Base-by-base conservation (phyloP, 2,113 vertebrate genomes). In the Ctenodactylus gundi region DNA sequence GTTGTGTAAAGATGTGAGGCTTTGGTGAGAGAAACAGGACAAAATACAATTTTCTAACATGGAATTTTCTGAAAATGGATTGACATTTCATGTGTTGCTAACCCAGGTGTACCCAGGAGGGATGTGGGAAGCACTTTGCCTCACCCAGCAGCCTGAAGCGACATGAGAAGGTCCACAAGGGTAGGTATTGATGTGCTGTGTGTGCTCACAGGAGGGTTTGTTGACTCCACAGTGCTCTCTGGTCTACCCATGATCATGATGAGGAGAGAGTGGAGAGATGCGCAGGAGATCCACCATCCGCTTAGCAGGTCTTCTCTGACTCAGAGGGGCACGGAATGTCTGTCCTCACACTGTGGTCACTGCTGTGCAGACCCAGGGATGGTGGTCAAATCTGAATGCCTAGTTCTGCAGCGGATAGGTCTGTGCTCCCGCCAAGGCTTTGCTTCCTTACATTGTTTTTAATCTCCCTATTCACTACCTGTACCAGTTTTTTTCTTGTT, bases 141-240 rank as follows among this genome's bases (percentile, higher is more conserved):
- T 97, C 97, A 11, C 97, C 97, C 29, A 98, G 97, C 90, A 97
- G 96, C 86, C 97, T 99, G 67, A 99, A 99, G 80, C 98, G 97
- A 49, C 99, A 99, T 0, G 96, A 98, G 95, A 99, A 98, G 95
- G 90, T 98, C 46, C 99, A 99, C 68, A 93, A 98, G 98, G 99
- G 99, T 99, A 97, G 77, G 93, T 93, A 6, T 1, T 0, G 57
- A 51, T 57, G 57, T 3, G 49, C 62, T n/a, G n/a, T 82, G 31
- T 1, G 53, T 46, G 57, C 0, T 46, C 7, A 3, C 5, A 0
- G n/a, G n/a, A n/a, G n/a, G n/a, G n/a, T 72, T 82, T 76, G 46
- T 49, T 14, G 11, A 85, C 29, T 1, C 0, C 23, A 77, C 2
- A 3, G 18, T 55, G 49, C 68, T 34, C 62, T 39, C 67, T 34